phyloP scores from a whole-genome alignment of 1,140 invertebrate species.

The Rhizoglyphus robini region DNA sequence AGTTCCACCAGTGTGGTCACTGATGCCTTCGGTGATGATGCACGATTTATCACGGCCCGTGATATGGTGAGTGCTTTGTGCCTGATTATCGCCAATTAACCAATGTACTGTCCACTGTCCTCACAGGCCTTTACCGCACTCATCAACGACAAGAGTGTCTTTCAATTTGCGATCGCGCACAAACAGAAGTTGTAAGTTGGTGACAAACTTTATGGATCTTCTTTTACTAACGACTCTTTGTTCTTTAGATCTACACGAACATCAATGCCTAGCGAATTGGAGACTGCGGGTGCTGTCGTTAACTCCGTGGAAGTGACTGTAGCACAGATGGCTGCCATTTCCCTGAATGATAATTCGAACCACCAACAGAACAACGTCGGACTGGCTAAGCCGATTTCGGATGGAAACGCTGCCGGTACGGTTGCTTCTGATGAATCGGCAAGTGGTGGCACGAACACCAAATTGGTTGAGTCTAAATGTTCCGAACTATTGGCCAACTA shows the following conservation, averaged over 20 bases:
- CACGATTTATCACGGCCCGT: conserved; percentile 86
- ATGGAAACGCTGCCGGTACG: no score
- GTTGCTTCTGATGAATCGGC: neutral
- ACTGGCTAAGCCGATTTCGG: neutral
- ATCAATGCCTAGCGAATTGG: no score
- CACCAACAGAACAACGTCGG: neutral
- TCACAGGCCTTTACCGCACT: no score
- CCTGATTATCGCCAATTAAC: neutral
- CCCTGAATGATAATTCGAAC: neutral
- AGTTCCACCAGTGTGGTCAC: conserved; percentile 80
- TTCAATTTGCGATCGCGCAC: neutral
- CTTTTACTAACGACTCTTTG: no score
- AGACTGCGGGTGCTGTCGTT: no score
- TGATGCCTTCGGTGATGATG: conserved; percentile 92
- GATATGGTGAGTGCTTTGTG: conserved; percentile 80
- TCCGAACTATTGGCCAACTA: conserved; percentile 97
- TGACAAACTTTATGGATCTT: no score
- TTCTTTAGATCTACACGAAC: no score
- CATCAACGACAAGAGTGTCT: conserved; percentile 78
- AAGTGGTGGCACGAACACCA: no score
- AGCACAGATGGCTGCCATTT: neutral
- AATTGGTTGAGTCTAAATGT: conserved; percentile 71
- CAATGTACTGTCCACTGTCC: no score
- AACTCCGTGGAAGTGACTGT: neutral
- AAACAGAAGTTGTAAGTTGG: neutral